These are phyloP conservation scores for Acropora tenuis DNA, from an alignment of 64 coral and sea anemone genomes.

Conservation along the genomic window DNA sequence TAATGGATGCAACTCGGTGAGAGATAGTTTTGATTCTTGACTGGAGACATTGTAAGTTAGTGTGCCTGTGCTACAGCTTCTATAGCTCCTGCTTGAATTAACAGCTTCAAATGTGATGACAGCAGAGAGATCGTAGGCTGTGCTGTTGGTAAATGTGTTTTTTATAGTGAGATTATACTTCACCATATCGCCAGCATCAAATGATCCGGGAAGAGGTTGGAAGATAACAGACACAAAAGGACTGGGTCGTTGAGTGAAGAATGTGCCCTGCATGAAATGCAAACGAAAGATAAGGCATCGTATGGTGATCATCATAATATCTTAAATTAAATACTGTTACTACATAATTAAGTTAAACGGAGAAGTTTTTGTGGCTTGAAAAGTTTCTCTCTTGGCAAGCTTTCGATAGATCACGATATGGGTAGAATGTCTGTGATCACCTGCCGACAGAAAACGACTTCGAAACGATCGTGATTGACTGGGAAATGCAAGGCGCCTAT, in stretches of 20 bases:
- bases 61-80: constrained; percentile 1
- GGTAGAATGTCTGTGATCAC: neutral
- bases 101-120: constrained; percentile 38
- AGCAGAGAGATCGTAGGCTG: constrained; percentile 56
- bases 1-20: neutral
- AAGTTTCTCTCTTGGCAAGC: no score
- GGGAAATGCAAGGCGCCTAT: no score
- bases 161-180: constrained; percentile 58
- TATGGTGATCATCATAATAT: no score
- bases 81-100: constrained; percentile 17
- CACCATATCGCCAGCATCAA: constrained; percentile 81
- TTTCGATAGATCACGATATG: neutral
- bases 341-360: no score
- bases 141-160: constrained; percentile 21
- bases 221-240: constrained; percentile 60
- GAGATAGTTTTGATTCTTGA: neutral
- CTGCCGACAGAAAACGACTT: neutral
- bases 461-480: neutral
- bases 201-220: neutral
- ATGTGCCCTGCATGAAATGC: constrained; percentile 53
- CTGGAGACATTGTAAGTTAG: constrained; percentile 9
- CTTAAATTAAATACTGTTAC: no score
- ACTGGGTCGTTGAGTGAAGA: constrained; percentile 69
- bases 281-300: neutral
- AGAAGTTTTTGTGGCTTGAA: no score